Evolutionary conservation across 2,888 invertebrate genomes (phyloP).

Genomic region (Cryptocheilus praepositus): DNA sequence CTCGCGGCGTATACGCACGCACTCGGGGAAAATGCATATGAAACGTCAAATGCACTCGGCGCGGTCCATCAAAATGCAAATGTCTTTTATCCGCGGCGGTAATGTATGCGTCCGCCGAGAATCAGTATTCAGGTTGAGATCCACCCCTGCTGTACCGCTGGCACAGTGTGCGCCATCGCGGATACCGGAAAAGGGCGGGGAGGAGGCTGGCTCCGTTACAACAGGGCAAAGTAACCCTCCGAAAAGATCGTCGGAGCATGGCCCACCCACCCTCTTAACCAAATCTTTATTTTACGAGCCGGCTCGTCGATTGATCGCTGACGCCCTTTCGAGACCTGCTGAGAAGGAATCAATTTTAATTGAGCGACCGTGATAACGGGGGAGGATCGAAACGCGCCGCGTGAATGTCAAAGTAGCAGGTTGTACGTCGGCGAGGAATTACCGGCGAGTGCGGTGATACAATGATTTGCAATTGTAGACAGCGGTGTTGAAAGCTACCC

Average conservation of each 20-base stretch:
- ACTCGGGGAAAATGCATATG: slow-evolving; percentile 62
- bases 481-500: no score
- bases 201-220: slow-evolving; percentile 22
- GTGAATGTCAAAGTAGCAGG: no score
- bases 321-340: no score
- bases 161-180: slow-evolving; percentile 30
- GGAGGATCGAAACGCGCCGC: no score
- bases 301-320: slow-evolving; percentile 41
- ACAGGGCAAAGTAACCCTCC: slow-evolving; percentile 51
- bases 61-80: slow-evolving; percentile 72
- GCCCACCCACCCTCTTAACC: slow-evolving; percentile 39
- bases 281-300: slow-evolving; percentile 62
- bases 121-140: slow-evolving; percentile 70
- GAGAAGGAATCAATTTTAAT: no score
- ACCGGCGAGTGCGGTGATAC: no score
- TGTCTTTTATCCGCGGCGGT: slow-evolving; percentile 68
- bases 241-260: slow-evolving; percentile 38
- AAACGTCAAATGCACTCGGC: slow-evolving; percentile 71
- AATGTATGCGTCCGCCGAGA: slow-evolving; percentile 70
- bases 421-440: no score
- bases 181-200: slow-evolving; percentile 25
- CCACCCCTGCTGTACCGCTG: slow-evolving; percentile 62
- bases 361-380: no score
- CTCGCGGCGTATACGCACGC: slow-evolving; percentile 33
- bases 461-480: no score